Conservation (phyloP, 23 tunicate genomes). For the Pegea sp. region DNA sequence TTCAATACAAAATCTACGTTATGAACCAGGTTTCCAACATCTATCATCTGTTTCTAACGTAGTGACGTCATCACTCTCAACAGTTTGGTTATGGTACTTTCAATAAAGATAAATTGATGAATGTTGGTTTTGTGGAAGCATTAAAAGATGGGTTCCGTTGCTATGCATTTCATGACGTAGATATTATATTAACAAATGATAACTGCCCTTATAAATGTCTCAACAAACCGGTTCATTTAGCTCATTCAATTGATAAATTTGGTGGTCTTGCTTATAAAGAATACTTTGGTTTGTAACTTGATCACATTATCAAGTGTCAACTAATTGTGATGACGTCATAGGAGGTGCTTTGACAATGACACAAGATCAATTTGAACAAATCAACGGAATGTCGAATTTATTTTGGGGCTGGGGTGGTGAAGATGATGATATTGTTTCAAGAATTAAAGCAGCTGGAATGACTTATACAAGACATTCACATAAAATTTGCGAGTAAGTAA, state of each 20-base stretch:
- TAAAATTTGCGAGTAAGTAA: background rate
- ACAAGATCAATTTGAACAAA: background rate
- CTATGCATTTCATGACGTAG: background rate
- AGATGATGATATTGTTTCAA: background rate
- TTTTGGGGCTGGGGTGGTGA: background rate
- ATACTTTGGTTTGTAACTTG: background rate
- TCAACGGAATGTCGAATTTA: background rate
- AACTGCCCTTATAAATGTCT: background rate
- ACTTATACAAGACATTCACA: background rate
- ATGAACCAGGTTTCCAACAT: conserved; percentile 7
- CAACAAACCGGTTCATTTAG: background rate
- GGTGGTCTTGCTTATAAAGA: background rate
- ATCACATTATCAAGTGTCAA: too few species aligned
- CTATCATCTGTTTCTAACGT: background rate
- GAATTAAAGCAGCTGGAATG: background rate
- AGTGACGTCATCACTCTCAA: background rate
- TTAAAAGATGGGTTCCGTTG: background rate
- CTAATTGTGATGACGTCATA: background rate
- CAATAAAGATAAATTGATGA: background rate
- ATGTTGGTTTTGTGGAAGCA: background rate
- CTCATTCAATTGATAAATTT: background rate
- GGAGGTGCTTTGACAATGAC: background rate
- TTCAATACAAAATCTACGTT: conserved; percentile 15
- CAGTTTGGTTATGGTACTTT: background rate
- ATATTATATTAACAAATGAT: background rate